Percentiles rank a stretch among this genome's conserved stretches.
Evolutionary conservation across 2,113 vertebrate species (phyloP).

Genomic region (Ammodytes marinus): DNA sequence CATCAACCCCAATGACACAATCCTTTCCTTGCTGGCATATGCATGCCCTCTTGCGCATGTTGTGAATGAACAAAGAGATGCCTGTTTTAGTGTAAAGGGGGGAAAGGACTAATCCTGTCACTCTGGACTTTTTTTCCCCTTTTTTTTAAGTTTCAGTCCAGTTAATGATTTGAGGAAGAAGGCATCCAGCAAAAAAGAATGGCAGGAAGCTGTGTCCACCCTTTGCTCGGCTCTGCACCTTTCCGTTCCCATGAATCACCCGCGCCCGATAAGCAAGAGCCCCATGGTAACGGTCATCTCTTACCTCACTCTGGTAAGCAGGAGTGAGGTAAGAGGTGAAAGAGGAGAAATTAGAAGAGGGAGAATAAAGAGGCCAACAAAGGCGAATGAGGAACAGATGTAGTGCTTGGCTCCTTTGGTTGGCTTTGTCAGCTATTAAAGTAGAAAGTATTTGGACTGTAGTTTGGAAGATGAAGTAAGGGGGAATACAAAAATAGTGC

Average conservation of each 20-base stretch:
- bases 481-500: conserved; percentile 43
- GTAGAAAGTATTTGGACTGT: background rate
- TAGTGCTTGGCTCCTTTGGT: background rate
- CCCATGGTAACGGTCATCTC: conserved; percentile 40
- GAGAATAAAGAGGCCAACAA: conserved; percentile 40
- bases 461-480: conserved; percentile 20
- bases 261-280: conserved; percentile 62
- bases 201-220: conserved; percentile 78
- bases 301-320: conserved; percentile 67
- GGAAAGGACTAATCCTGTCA: conserved; percentile 17
- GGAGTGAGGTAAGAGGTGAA: conserved; percentile 67
- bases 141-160: conserved; percentile 34
- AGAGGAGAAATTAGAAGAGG: conserved; percentile 45
- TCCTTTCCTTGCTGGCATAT: conserved; percentile 27
- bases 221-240: conserved; percentile 68
- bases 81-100: conserved; percentile 13
- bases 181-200: conserved; percentile 72
- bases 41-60: background rate
- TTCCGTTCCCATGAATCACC: conserved; percentile 82
- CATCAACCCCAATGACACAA: conserved; percentile 52
- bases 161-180: conserved; percentile 75
- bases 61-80: conserved; percentile 48
- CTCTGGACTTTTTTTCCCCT: background rate
- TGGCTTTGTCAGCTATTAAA: conserved; percentile 48
- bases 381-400: conserved; percentile 71